These are phyloP conservation scores for Anolis carolinensis DNA, from an alignment of 2,113 vertebrate genomes.

Conservation along the genomic window DNA sequence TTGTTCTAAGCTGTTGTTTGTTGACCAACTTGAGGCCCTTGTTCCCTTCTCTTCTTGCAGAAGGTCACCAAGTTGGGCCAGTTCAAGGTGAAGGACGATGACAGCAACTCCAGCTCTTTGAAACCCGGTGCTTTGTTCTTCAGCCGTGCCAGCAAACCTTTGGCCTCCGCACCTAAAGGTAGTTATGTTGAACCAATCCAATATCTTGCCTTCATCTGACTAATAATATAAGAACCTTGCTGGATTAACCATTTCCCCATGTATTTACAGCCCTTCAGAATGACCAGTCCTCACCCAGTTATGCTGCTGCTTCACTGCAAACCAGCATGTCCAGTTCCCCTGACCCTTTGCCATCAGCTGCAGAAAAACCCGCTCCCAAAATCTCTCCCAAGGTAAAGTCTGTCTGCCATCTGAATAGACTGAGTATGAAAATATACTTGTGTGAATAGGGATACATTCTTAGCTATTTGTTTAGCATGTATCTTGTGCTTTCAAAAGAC, in stretches of 20 bases:
- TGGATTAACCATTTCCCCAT: neutral
- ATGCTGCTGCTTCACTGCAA: conserved; percentile 83
- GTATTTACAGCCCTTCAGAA: conserved; percentile 67
- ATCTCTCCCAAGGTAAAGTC: conserved; percentile 57
- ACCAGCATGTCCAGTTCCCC: conserved; percentile 44
- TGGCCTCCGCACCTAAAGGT: conserved; percentile 73
- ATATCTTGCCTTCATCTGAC: neutral
- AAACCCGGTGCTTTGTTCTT: conserved; percentile 89
- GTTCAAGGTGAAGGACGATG: conserved; percentile 88
- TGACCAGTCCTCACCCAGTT: conserved; percentile 79
- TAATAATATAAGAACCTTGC: no score
- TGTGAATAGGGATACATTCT: neutral
- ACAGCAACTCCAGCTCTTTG: conserved; percentile 70
- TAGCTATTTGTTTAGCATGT: no score
- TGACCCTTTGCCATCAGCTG: conserved; percentile 22
- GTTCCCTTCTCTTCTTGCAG: conserved; percentile 62
- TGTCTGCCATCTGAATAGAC: neutral
- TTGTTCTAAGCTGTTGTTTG: neutral
- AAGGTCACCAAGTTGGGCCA: conserved; percentile 90
- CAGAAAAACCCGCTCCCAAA: conserved; percentile 46
- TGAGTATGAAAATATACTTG: no score
- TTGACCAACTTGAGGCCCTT: neutral
- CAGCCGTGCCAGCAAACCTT: conserved; percentile 75
- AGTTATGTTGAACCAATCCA: neutral
- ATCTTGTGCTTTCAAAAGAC: no score